Evolutionary conservation across 2,888 invertebrate species (phyloP), one percentile per base, ranked within the genome.

Genomic region (Muschampia plurimacula): DNA sequence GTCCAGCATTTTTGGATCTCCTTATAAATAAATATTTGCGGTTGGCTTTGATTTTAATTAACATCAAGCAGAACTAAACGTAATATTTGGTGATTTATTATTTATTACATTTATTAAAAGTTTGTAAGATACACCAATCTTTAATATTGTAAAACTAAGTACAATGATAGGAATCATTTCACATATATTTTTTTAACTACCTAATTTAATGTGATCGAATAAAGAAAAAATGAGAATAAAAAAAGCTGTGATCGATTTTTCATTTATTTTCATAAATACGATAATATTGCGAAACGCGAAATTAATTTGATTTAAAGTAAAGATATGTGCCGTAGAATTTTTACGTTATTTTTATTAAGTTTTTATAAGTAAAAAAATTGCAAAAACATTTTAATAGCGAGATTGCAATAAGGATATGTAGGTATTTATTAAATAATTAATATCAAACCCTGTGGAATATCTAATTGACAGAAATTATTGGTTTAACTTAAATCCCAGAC

Each of bases 401-500:
- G 80, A 80, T 79, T 73, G 49, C 78, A 80, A 87, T 83, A 81
- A 82, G 85, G 87, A 88, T 91, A 90, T 90, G 88, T 66, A 32
- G 52, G 65, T 89, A 80, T 84, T 86, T 81, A 67, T 72, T 84
- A 83, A 87, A 90, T 79, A 89, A 88, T 85, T 82, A 81, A 84
- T 83, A 85, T 80, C 85, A 88, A 89, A 92, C 93, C 93, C 93
- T 93, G 93, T 92, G 90, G 87, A 89, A 86, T 83, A 83, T 85
- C 83, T 93, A 93, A 93, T 93, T 93, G 93, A 93, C 93, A 79
- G 81, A 92, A 92, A 89, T 87, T 86, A 93, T 92, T 88, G 87
- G 86, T 89, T 82, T 87, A 91, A 93, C 87, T 84, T 77, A 89
- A 87, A 86, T 82, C 87, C 86, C 86, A 78, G 74, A 75, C 28